Base-by-base conservation (phyloP, 2,797 vertebrate species). In the Brotula barbata region DNA sequence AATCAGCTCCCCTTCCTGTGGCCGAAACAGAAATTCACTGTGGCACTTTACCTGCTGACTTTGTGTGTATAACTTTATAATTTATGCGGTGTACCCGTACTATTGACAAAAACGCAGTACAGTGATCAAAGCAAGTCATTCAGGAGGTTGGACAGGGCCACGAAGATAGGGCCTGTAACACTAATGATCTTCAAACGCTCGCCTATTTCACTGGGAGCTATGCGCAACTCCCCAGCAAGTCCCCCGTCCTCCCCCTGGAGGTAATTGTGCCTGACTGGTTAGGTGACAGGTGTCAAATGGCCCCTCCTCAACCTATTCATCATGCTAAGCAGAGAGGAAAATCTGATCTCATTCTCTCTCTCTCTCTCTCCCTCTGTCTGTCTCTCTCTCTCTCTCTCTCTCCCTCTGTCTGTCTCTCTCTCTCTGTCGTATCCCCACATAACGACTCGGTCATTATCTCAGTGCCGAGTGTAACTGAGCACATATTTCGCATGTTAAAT, bases 101-200 rank as follows among this genome's bases (percentile, higher is more conserved):
- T 88, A 90, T 90, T 89, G 89, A 91, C 90, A 91, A 88, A 91
- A 88, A 85, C 74, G 83, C 78, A 71, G 77, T 25, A 12, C 31
- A 1, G 46, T 91, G 91, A 92, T 92, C 91, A 92, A 92, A 92
- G 91, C 63, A 1, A 79, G 68, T 68, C 73, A 64, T 89, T 91
- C 89, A 91, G 87, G 76, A 81, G 87, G 78, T 85, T 84, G 89
- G 90, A 89, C 90, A 87, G 89, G 86, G 88, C 90, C 88, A 89
- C 72, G 88, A 92, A 90, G 87, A 90, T 88, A 79, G 86, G 88
- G 80, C 86, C 90, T 92, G 91, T 91, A 91, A 87, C 85, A 86
- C 86, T 92, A 92, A 91, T 89, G 87, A 91, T 91, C 90, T 91
- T 92, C 91, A 91, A 92, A 91, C 86, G 76, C 85, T 88, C 79